phyloP scores from a whole-genome alignment of 1,140 invertebrate species.

The Nylanderia fulva region DNA sequence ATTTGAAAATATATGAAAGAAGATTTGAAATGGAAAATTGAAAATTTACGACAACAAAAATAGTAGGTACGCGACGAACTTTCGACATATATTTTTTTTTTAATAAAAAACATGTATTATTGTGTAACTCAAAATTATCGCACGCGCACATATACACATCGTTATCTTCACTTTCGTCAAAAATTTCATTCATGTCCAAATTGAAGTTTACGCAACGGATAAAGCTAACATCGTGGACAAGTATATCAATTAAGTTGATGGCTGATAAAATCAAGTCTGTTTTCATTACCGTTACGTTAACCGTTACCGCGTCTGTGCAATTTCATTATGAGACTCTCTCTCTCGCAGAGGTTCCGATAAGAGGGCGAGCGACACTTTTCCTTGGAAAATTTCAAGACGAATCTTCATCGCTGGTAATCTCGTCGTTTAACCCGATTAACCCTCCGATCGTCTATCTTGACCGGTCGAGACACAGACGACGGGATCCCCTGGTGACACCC shows the following conservation, averaged over 20 bases:
- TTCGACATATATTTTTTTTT: background rate
- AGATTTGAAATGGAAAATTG: conserved; percentile 5
- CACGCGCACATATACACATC: background rate
- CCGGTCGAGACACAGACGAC: conserved; percentile 3
- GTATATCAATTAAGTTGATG: background rate
- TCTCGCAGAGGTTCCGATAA: background rate
- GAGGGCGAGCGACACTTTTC: conserved; percentile 9
- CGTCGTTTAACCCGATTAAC: conserved; percentile 60
- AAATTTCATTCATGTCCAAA: background rate
- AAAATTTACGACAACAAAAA: background rate
- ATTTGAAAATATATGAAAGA: conserved; percentile 17
- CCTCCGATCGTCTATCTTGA: conserved; percentile 43
- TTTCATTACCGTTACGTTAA: conserved; percentile 39
- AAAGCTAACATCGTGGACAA: background rate
- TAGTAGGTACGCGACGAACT: background rate
- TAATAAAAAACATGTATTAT: background rate
- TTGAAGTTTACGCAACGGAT: background rate
- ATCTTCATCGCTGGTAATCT: conserved; percentile 34
- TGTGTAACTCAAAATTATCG: background rate
- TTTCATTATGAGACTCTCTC: conserved; percentile 44
- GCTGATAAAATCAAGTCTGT: background rate
- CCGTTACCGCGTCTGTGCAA: conserved; percentile 23
- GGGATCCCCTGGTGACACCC: background rate
- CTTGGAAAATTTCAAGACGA: conserved; percentile 1
- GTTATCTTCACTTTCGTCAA: too few species aligned